These are phyloP conservation scores for Nyctibius grandis DNA, from an alignment of 2,797 vertebrate genomes.

Conservation along the genomic window DNA sequence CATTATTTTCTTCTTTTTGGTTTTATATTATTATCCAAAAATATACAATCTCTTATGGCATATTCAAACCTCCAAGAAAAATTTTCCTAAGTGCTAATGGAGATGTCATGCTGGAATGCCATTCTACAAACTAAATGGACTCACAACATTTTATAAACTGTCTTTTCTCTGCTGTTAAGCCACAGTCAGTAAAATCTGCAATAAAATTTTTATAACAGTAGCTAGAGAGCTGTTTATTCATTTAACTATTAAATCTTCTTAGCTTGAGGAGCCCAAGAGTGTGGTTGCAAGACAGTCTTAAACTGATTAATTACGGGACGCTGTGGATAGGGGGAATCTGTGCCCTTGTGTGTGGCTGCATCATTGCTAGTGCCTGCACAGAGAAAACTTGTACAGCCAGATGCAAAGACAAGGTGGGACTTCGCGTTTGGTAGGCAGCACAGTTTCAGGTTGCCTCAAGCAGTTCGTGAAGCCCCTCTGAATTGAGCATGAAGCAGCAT, in stretches of 20 bases:
- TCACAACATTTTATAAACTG: neutral
- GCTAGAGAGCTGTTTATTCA: neutral
- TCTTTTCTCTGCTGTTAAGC: neutral
- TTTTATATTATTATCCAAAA: neutral
- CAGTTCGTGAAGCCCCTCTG: neutral
- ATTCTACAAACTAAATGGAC: neutral
- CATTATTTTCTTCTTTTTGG: neutral
- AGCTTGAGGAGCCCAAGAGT: neutral
- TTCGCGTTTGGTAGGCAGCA: neutral
- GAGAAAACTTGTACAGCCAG: neutral
- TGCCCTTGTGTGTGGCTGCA: neutral
- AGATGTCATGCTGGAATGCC: neutral
- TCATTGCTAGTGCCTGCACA: rapidly evolving
- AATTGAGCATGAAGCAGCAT: neutral
- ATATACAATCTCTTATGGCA: neutral
- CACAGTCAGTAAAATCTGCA: neutral
- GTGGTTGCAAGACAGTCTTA: neutral
- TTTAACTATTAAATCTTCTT: neutral
- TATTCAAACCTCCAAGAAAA: neutral
- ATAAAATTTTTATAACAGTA: neutral
- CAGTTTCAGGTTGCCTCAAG: neutral
- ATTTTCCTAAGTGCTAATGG: neutral
- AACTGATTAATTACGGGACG: neutral
- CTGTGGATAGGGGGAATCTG: neutral
- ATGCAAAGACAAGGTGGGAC: neutral